Percentiles rank a stretch among this genome's conserved stretches.
Conservation (phyloP, 2,113 vertebrate species). For the Pedetes capensis region DNA sequence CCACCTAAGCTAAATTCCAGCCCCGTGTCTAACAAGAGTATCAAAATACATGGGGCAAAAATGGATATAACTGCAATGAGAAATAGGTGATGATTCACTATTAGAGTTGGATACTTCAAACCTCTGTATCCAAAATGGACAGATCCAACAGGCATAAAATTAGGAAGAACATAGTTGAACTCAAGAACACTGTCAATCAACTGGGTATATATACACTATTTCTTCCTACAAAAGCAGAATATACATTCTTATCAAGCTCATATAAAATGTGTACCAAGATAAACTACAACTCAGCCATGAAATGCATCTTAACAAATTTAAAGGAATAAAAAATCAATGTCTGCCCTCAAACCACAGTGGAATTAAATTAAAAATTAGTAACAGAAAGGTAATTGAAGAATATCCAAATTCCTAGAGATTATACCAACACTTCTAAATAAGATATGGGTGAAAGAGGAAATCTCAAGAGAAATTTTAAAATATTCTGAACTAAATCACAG, state of each 20-base stretch:
- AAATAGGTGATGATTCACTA: background rate
- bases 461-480: too few species aligned
- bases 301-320: background rate
- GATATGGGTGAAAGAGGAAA: background rate
- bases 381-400: background rate
- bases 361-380: too few species aligned
- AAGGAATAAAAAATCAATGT: too few species aligned
- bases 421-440: background rate
- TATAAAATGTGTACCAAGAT: background rate
- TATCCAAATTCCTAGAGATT: background rate
- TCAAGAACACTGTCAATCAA: background rate
- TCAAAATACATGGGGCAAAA: background rate
- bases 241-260: too few species aligned
- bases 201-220: background rate
- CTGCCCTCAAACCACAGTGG: too few species aligned
- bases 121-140: background rate
- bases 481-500: too few species aligned
- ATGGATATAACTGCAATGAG: background rate
- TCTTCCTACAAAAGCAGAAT: too few species aligned
- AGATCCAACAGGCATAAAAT: too few species aligned
- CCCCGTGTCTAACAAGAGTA: background rate
- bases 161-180: background rate
- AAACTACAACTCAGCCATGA: background rate
- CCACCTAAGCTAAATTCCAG: too few species aligned
- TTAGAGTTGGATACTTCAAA: background rate